Evolutionary conservation across 2,113 vertebrate genomes (phyloP), one percentile per base, ranked within the genome.

Genomic region (Mastomys natalensis): DNA sequence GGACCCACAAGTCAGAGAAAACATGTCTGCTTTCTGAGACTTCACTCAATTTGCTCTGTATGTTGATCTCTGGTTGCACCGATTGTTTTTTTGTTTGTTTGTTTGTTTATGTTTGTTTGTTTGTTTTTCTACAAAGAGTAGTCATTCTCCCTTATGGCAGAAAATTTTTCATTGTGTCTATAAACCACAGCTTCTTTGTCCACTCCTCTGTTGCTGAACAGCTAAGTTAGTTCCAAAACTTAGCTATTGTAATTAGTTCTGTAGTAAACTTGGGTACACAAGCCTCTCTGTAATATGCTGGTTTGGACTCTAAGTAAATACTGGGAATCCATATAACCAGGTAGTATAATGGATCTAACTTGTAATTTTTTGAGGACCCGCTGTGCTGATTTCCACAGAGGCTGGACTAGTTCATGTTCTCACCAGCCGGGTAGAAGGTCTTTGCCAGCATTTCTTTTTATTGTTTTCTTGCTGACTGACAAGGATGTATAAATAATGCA

Each of bases 401-500:
- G 40, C n/a, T 12, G 16, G 81, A 62, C 58, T 45, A 19, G n/a
- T 66, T 31, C 31, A 34, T 45, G 17, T 66, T 86, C 29, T 62
- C 43, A 7, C 26, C 24, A 34, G 64, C 17, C 10, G 51, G 19
- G 24, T 48, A 64, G 40, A 86, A 66, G 82, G 29, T 45, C 15
- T 26, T 85, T 8, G 17, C 40, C 40, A 45, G 40, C 22, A 85
- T 21, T 31, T 86, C 9, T 40, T 85, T 26, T 19, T 48, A 11
- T 85, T 85, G 10, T 45, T 48, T 62, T 86, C 60, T 66, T 66
- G 40, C 45, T 85, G 40, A 34, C 40, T 66, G 82, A 31, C 82
- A 55, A 88, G 55, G 78, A 77, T 78, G 58, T 90, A 15, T 78
- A 29, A 90, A 43, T 89, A 87, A 43, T 7, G 82, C 89, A 22